A percentile compares a stretch with the other conserved stretches of the same genome.
These are phyloP conservation scores for Perithous albicinctus DNA, from an alignment of 2,888 invertebrate species.

Conservation along the genomic window DNA sequence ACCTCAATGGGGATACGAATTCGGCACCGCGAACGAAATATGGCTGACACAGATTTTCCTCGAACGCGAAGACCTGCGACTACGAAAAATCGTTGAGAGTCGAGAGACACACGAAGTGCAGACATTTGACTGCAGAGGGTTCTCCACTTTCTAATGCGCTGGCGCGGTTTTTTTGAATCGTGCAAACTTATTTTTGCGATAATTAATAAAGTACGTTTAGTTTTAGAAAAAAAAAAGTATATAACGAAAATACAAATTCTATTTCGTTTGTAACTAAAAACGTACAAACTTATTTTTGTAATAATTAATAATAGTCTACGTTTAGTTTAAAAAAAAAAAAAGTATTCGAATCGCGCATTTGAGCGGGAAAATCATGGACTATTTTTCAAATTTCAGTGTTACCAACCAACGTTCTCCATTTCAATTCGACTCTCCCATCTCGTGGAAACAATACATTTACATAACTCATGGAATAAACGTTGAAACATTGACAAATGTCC, in stretches of 20 bases:
- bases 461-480: not conserved
- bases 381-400: not conserved
- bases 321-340: no score
- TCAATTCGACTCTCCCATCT: not conserved
- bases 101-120: not conserved
- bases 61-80: constrained; percentile 32
- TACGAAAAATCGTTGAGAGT: not conserved
- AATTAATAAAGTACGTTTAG: no score
- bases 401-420: not conserved
- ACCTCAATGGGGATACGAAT: constrained; percentile 47
- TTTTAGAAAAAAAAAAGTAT: no score
- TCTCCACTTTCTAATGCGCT: no score
- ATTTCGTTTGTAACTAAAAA: no score
- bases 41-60: constrained; percentile 57
- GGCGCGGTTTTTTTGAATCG: no score
- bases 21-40: constrained; percentile 55
- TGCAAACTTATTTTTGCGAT: no score
- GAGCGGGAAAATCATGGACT: not conserved
- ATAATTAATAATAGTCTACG: no score
- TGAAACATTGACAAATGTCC: not conserved
- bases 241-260: no score
- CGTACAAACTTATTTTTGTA: no score
- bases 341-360: not conserved
- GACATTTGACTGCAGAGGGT: no score
- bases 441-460: no score